These are phyloP conservation scores for Siniperca obscura DNA, from an alignment of 2,797 vertebrate species.

Conservation along the genomic window DNA sequence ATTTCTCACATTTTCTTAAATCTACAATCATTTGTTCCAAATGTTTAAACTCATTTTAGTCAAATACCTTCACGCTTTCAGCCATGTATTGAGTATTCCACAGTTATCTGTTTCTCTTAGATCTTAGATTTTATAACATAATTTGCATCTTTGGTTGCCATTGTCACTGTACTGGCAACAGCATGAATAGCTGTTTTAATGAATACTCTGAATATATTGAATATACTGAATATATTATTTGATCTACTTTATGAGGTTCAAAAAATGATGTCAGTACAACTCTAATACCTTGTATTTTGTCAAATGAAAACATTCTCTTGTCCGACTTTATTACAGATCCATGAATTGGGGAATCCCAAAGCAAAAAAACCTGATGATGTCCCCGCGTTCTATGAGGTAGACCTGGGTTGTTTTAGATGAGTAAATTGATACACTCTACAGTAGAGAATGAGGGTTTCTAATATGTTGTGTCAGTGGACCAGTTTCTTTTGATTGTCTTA, in stretches of 20 bases:
- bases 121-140: no score
- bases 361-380: constrained; percentile 71
- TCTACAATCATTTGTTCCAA: not conserved
- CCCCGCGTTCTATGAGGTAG: constrained; percentile 81
- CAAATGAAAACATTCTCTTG: not conserved
- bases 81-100: not conserved
- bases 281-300: not conserved
- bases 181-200: no score
- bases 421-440: rapidly evolving
- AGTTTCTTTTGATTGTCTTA: not conserved
- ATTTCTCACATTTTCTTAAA: not conserved
- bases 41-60: not conserved
- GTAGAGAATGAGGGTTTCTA: not conserved
- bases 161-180: no score
- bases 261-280: not conserved
- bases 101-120: no score
- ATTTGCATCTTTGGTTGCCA: no score
- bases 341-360: constrained; percentile 82
- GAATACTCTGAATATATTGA: no score
- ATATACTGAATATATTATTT: no score
- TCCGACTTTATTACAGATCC: constrained; percentile 69
- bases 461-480: not conserved
- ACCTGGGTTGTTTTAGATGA: not conserved
- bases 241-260: not conserved
- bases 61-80: not conserved